Conservation (phyloP, 2,888 invertebrate species). For the Danaus chrysippus region DNA sequence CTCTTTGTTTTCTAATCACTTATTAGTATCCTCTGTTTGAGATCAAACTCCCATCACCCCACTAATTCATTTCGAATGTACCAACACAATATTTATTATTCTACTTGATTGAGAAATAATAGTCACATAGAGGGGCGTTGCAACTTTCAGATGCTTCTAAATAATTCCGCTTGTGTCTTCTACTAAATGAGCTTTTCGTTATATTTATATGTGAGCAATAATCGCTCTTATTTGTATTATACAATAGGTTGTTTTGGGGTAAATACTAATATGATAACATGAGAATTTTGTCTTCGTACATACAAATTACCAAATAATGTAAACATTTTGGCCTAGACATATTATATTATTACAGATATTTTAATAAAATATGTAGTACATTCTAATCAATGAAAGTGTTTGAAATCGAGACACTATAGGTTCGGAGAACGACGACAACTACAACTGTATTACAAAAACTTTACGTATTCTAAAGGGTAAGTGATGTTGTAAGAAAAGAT, state of each 20-base stretch:
- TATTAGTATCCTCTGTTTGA: background rate
- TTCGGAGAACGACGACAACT: background rate
- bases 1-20: too few species aligned
- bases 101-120: conserved; percentile 33
- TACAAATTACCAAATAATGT: too few species aligned
- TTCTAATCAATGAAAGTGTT: too few species aligned
- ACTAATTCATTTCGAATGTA: conserved; percentile 29
- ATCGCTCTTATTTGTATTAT: conserved; percentile 3
- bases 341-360: too few species aligned
- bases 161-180: conserved; percentile 26
- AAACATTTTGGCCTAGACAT: too few species aligned
- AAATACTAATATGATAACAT: background rate
- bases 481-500: conserved; percentile 4
- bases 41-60: conserved; percentile 26
- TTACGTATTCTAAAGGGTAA: conserved; percentile 5
- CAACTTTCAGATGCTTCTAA: conserved; percentile 17
- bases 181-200: background rate
- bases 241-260: background rate
- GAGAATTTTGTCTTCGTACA: background rate
- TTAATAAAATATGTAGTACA: too few species aligned
- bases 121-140: conserved; percentile 15
- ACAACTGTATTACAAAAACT: background rate
- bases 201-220: background rate
- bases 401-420: too few species aligned
- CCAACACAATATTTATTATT: conserved; percentile 31